Evolutionary conservation across 2,888 invertebrate genomes (phyloP), one percentile per base, ranked within the genome.

Genomic region (Amiota mariae): DNA sequence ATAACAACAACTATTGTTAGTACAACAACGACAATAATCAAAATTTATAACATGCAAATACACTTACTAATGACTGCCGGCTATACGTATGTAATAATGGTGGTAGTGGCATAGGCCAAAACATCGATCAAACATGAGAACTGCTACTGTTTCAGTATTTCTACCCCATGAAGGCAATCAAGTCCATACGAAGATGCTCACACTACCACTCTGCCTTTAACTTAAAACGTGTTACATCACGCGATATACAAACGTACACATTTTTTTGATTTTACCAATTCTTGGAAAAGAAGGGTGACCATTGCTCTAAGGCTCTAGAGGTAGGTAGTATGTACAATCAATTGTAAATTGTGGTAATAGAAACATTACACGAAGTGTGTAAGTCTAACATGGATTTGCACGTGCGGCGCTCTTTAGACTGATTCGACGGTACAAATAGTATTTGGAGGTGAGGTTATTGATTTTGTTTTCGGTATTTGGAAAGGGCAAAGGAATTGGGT

Each of bases 51-150:
- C 67, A 54, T 68, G 67, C 54, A 54, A 77, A 36, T 72, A 76
- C 75, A 75, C 73, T 75, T 72, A 71, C 48, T 72, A 76, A 77
- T 76, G 56, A 54, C 54, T 68, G 67, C 24, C 67, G 20, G 61
- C 8, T 36, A 36, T 6, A 2, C 24, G 3, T 24, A 24, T 36
- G 36, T 36, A 36, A 36, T 36, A 36, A 36, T 57, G 57, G 56
- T 73, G 49, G 71, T 71, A 20, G 72, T 66, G 57, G 24, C 48
- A 36, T 18, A 78, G 70, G 72, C 74, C 75, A 77, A 36, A 72
- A 82, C 83, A 84, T 84, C 81, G 83, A 84, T 85, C 86, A 84
- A 84, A 84, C 83, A 85, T 36, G 36, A 36, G 36, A 75, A 24
- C 57, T 36, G 36, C 36, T 36, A 36, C 36, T 36, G 36, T 36